Base-by-base conservation (phyloP, 2,113 vertebrate genomes). In the Cephalopholis sonnerati region DNA sequence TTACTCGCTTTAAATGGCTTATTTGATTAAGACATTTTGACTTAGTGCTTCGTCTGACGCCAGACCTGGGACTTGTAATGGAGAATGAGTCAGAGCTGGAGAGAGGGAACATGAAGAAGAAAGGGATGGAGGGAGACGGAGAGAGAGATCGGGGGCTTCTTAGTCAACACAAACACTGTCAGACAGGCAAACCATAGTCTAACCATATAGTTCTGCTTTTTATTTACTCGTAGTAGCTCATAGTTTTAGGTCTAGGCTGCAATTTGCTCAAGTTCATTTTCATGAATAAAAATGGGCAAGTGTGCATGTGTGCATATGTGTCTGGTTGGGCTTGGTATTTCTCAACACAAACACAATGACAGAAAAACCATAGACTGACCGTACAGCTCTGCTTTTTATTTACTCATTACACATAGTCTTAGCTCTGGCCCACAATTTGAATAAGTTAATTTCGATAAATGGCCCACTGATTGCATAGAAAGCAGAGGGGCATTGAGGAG, bases 11-110 rank as follows among this genome's bases (percentile, higher is more conserved):
- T 77, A 84, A 91, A 91, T 82, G 85, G 85, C 79, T 89, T 90
- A 90, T 93, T 88, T 87, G 74, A 93, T 93, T 82, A 91, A 69
- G 63, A 77, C 46, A 84, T 79, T 89, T 87, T 89, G 77, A 89
- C 83, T 91, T 80, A 48, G 81, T 68, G 83, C 77, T 83, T 80
- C 8, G 55, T 82, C 87, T 88, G 87, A 90, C 24, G 79, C 87
- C 88, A 93, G 83, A 89, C 83, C 76, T 89, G 69, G 50, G 82
- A 83, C 80, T 80, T 82, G 86, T 86, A 91, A 89, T 91, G 87
- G 84, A 89, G 89, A 91, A 89, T 93, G 91, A 93, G 90, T 94
- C 92, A 94, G 86, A 93, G 85, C 76, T 87, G 68, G 83, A 91
- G 69, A 65, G 70, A 80, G 68, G 29, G 25, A 80, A 65, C n/a